These are phyloP conservation scores for Xenopus borealis DNA, from an alignment of 2,113 vertebrate genomes.

Conservation along the genomic window DNA sequence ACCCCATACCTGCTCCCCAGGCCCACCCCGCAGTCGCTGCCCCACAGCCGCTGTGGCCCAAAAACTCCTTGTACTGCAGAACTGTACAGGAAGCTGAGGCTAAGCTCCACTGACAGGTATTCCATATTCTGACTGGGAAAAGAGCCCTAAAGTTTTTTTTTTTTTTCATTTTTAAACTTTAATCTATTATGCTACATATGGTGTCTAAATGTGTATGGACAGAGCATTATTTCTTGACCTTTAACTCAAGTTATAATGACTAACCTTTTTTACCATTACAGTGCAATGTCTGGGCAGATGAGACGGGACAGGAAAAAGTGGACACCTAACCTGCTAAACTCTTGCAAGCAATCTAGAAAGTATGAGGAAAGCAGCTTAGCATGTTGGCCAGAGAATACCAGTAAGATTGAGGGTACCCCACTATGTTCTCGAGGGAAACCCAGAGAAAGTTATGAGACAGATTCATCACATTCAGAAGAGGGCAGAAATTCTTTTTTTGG, in stretches of 20 bases:
- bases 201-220: too few species aligned
- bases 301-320: neutral
- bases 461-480: conserved; percentile 13
- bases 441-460: conserved; percentile 10
- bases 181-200: too few species aligned
- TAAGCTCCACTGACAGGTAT: conserved; percentile 47
- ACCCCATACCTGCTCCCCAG: conserved; percentile 52
- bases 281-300: conserved; percentile 9
- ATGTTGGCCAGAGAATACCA: conserved; percentile 6
- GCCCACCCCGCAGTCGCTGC: conserved; percentile 39
- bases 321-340: conserved; percentile 1
- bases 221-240: too few species aligned
- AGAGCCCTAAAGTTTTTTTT: too few species aligned
- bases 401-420: neutral
- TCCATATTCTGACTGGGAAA: too few species aligned
- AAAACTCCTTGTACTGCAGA: conserved; percentile 61
- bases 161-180: too few species aligned
- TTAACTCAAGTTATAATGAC: too few species aligned
- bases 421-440: neutral
- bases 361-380: neutral
- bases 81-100: conserved; percentile 59
- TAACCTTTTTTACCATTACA: neutral
- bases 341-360: conserved; percentile 3
- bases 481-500: neutral
- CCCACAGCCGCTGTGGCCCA: conserved; percentile 12